Conservation (phyloP, 1,140 invertebrate genomes). For the Littorina saxatilis region DNA sequence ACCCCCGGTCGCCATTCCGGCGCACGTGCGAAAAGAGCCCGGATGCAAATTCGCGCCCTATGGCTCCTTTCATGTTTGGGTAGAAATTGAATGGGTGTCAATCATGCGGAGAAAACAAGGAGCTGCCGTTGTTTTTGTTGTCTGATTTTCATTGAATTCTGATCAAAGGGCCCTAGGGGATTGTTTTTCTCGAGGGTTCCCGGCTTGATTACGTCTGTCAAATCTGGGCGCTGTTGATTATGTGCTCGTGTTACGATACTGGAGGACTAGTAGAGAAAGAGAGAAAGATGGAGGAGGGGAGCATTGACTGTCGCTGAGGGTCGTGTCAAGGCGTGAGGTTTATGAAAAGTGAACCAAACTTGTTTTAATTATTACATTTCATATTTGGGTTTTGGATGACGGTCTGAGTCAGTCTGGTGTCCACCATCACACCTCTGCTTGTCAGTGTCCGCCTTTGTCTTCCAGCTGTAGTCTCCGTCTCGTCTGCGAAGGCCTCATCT, state of each 20-base stretch:
- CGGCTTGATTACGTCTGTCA: slow-evolving; percentile 21
- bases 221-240: not conserved
- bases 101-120: slow-evolving; percentile 31
- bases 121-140: slow-evolving; percentile 17
- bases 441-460: too few species aligned
- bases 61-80: slow-evolving; percentile 35
- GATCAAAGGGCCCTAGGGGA: slow-evolving; percentile 1
- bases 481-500: too few species aligned
- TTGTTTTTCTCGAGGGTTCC: not conserved
- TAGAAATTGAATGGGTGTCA: slow-evolving; percentile 39
- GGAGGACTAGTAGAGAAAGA: not conserved
- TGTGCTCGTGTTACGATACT: not conserved
- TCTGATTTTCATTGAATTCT: slow-evolving; percentile 4
- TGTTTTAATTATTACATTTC: too few species aligned
- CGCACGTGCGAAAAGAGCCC: slow-evolving; percentile 32
- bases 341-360: not conserved
- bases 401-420: too few species aligned
- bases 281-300: not conserved
- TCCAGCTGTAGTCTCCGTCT: too few species aligned
- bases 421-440: too few species aligned
- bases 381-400: too few species aligned
- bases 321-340: not conserved
- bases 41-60: slow-evolving; percentile 30
- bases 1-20: slow-evolving; percentile 1
- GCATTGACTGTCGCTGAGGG: not conserved